Conservation (phyloP, 2,888 invertebrate species). For the Dicyrtoma fusca region DNA sequence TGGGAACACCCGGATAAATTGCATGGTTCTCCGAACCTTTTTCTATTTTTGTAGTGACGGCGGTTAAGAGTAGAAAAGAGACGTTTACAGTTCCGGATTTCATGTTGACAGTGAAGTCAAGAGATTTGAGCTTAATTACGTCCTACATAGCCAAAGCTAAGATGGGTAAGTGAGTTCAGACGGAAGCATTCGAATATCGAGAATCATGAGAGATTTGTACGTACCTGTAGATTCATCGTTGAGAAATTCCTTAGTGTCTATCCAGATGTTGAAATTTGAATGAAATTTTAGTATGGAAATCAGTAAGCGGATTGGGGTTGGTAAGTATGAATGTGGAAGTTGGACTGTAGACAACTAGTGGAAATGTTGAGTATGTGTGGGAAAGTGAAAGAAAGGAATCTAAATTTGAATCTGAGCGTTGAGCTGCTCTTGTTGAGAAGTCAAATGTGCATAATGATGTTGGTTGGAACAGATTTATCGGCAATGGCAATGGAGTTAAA, state of each 20-base stretch:
- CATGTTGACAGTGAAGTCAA: slow-evolving; percentile 41
- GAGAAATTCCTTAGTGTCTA: neutral
- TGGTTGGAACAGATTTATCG: slow-evolving; percentile 68
- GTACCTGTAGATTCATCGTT: slow-evolving; percentile 1
- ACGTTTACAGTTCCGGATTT: slow-evolving; percentile 42
- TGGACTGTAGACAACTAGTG: too few species aligned
- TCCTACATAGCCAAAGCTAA: slow-evolving; percentile 51
- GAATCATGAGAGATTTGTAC: neutral
- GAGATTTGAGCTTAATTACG: slow-evolving; percentile 54
- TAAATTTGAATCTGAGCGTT: neutral
- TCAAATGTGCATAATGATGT: slow-evolving; percentile 14
- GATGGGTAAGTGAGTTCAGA: slow-evolving; percentile 46
- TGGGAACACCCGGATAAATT: too few species aligned
- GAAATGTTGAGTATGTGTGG: neutral
- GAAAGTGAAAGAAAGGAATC: neutral
- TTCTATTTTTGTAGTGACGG: slow-evolving; percentile 35
- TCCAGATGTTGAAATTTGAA: neutral
- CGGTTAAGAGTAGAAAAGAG: slow-evolving; percentile 39
- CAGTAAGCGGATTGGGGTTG: neutral
- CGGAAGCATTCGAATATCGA: neutral
- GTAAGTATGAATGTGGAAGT: too few species aligned
- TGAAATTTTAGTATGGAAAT: slow-evolving; percentile 1
- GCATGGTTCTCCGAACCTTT: too few species aligned
- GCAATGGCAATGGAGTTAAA: slow-evolving; percentile 75
- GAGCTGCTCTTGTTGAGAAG: neutral